These are phyloP conservation scores for Eulemur coronatus DNA, from an alignment of 2,797 vertebrate genomes.

Conservation along the genomic window DNA sequence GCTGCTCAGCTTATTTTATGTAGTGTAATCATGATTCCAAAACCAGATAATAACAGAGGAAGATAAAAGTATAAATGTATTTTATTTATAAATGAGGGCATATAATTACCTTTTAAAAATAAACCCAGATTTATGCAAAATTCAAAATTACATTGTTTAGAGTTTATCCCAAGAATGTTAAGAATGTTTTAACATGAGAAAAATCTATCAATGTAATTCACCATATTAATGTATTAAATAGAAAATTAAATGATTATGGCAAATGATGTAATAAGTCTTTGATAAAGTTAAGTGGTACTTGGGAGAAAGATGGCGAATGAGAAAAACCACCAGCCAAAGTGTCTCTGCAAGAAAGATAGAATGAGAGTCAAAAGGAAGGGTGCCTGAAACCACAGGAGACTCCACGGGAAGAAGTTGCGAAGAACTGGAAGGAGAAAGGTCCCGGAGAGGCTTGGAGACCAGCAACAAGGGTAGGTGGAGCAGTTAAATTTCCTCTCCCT, in stretches of 20 bases:
- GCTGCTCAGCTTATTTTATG: not conserved
- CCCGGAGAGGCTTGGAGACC: no score
- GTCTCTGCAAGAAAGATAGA: no score
- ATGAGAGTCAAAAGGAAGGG: no score
- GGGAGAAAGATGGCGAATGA: no score
- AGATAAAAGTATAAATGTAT: not conserved
- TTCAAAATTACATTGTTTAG: slow-evolving; percentile 31
- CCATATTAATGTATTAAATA: slow-evolving; percentile 14
- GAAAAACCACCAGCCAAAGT: no score
- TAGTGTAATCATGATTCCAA: slow-evolving; percentile 1
- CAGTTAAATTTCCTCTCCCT: no score
- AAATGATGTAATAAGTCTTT: slow-evolving; percentile 10
- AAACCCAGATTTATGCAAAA: not conserved
- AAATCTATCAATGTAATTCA: not conserved
- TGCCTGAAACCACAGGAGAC: no score
- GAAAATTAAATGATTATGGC: slow-evolving; percentile 29
- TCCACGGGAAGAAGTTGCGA: no score
- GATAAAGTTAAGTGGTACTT: not conserved
- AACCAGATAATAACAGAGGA: not conserved
- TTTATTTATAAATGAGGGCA: not conserved
- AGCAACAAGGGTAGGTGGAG: no score
- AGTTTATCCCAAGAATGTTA: not conserved
- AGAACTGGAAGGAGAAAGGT: no score
- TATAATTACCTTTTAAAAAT: not conserved
- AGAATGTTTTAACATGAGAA: not conserved